phyloP scores from a whole-genome alignment of 2,797 vertebrate species.

The Rhinoraja longicauda region DNA sequence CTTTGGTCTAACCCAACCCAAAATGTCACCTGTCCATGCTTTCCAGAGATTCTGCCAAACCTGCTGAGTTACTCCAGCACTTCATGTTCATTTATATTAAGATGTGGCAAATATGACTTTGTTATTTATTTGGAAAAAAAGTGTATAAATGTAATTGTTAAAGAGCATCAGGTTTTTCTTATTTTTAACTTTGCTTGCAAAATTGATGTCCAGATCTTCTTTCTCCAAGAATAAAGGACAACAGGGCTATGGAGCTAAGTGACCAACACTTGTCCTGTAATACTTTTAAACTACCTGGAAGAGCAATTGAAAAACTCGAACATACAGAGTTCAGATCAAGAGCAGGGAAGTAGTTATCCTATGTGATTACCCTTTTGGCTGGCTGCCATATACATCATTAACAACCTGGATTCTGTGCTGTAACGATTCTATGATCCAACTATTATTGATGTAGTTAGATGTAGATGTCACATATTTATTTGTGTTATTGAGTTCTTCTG shows the following conservation, averaged over 20 bases:
- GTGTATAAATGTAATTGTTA: neutral
- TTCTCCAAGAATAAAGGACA: neutral
- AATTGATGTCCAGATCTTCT: neutral
- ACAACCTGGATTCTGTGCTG: no score
- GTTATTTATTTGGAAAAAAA: neutral
- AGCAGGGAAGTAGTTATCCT: no score
- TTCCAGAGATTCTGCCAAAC: no score
- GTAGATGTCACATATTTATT: neutral
- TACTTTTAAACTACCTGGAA: no score
- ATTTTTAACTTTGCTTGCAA: neutral
- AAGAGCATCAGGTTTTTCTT: neutral
- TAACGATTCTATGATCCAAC: neutral
- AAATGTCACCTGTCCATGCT: no score
- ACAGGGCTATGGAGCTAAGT: neutral
- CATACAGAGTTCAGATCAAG: no score
- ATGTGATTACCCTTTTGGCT: no score
- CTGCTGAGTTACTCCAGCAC: no score
- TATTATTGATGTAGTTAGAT: neutral
- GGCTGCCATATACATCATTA: no score
- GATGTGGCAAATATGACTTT: neutral
- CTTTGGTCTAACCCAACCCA: no score
- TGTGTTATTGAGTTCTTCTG: neutral
- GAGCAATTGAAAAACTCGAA: no score
- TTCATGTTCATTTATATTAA: no score
- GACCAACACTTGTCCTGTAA: neutral